These are phyloP conservation scores for Otolemur garnettii DNA, from an alignment of 2,113 vertebrate species.

Conservation along the genomic window DNA sequence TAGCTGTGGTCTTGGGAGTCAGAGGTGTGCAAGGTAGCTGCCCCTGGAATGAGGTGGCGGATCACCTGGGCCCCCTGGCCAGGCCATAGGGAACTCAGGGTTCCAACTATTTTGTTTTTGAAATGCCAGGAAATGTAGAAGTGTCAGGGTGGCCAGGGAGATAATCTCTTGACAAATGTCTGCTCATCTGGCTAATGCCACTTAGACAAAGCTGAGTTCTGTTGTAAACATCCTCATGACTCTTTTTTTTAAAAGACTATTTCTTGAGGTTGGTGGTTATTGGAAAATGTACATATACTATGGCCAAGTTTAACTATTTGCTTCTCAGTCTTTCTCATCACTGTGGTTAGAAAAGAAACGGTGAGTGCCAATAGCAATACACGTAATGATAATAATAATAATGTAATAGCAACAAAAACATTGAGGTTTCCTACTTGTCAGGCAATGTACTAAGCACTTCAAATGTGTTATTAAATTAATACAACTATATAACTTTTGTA, in stretches of 20 bases:
- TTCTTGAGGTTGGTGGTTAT: not conserved
- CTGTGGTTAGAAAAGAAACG: not conserved
- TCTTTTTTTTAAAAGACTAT: not conserved
- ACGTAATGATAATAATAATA: not conserved
- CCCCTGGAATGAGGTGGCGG: not conserved
- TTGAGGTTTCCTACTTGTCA: not conserved
- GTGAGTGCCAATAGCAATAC: not conserved
- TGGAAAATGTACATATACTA: not conserved
- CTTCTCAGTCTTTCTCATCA: conserved; percentile 8
- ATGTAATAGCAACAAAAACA: not conserved
- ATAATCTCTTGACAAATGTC: not conserved
- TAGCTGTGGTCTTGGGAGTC: conserved; percentile 56
- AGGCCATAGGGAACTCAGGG: not conserved
- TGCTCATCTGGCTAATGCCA: not conserved
- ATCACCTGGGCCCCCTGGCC: not conserved
- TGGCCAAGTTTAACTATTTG: not conserved
- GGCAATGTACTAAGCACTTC: not conserved
- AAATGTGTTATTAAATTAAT: not conserved
- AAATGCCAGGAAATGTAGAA: not conserved
- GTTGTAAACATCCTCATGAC: not conserved
- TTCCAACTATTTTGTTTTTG: not conserved
- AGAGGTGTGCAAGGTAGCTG: not conserved
- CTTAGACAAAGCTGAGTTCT: not conserved
- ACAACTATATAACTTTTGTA: not conserved
- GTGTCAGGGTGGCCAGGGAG: not conserved